Conservation (phyloP, 2,888 invertebrate genomes). For the Incurvaria masculella region DNA sequence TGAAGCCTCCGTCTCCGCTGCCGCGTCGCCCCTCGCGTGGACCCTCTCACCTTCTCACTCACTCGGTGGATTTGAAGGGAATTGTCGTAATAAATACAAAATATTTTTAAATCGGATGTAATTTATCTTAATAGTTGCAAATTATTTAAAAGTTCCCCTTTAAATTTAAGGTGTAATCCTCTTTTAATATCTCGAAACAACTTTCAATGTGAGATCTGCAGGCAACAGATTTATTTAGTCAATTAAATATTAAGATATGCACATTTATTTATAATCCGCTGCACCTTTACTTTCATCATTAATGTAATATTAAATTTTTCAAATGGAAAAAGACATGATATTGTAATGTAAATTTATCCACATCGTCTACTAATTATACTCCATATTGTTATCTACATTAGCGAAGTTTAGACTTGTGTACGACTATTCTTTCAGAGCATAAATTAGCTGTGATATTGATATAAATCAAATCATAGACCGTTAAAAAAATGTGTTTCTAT, state of each 20-base stretch:
- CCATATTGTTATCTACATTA: slow-evolving; percentile 57
- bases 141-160: slow-evolving; percentile 42
- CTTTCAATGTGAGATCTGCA: slow-evolving; percentile 52
- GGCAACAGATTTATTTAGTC: slow-evolving; percentile 60
- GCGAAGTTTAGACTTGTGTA: slow-evolving; percentile 57
- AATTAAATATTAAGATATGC: slow-evolving; percentile 59
- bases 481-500: background rate
- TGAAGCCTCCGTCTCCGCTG: slow-evolving; percentile 36
- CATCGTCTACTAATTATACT: slow-evolving; percentile 53
- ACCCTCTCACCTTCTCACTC: slow-evolving; percentile 52
- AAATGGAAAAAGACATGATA: slow-evolving; percentile 56
- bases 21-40: background rate
- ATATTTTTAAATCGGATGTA: slow-evolving; percentile 53
- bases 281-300: slow-evolving; percentile 56
- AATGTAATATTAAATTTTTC: slow-evolving; percentile 54
- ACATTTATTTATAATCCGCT: slow-evolving; percentile 60
- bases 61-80: slow-evolving; percentile 55
- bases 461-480: slow-evolving; percentile 20
- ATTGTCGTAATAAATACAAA: slow-evolving; percentile 52
- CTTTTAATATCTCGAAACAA: slow-evolving; percentile 35
- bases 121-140: slow-evolving; percentile 56
- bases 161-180: slow-evolving; percentile 49
- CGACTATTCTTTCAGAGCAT: slow-evolving; percentile 51
- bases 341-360: slow-evolving; percentile 58
- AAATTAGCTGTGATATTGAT: slow-evolving; percentile 58